These are phyloP conservation scores for Cacatua alba DNA, from an alignment of 2,113 vertebrate species.

Conservation along the genomic window DNA sequence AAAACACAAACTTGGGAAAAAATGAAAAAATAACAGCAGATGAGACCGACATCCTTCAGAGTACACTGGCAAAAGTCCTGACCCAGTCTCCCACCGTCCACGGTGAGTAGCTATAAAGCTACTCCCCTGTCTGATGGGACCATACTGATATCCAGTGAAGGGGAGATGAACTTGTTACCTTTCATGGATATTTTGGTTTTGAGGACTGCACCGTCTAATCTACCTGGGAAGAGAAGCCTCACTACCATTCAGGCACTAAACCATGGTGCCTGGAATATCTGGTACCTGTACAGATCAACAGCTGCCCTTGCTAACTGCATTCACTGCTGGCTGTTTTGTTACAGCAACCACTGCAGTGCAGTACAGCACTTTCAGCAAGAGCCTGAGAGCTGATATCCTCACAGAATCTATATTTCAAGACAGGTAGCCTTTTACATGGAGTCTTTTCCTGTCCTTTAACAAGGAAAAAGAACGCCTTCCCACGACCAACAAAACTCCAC, in stretches of 20 bases:
- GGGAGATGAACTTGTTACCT: neutral
- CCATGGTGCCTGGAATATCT: rapidly evolving
- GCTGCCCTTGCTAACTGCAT: neutral
- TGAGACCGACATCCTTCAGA: neutral
- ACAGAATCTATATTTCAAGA: neutral
- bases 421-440: neutral
- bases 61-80: neutral
- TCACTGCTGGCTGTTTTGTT: neutral
- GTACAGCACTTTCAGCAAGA: neutral
- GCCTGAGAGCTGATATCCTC: neutral
- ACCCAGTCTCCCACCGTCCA: neutral
- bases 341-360: neutral
- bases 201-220: neutral
- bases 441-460: neutral
- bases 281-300: neutral
- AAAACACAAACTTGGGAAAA: neutral
- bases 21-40: neutral
- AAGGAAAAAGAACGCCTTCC: neutral
- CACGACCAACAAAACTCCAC: neutral
- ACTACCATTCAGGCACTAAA: neutral
- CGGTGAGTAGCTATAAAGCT: neutral
- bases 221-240: neutral
- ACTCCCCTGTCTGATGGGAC: neutral
- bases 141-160: neutral
- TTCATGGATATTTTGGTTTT: neutral